Percentiles rank a stretch among this genome's conserved stretches.
phyloP scores from a whole-genome alignment of 2,113 vertebrate species.

The Leptodactylus fuscus region DNA sequence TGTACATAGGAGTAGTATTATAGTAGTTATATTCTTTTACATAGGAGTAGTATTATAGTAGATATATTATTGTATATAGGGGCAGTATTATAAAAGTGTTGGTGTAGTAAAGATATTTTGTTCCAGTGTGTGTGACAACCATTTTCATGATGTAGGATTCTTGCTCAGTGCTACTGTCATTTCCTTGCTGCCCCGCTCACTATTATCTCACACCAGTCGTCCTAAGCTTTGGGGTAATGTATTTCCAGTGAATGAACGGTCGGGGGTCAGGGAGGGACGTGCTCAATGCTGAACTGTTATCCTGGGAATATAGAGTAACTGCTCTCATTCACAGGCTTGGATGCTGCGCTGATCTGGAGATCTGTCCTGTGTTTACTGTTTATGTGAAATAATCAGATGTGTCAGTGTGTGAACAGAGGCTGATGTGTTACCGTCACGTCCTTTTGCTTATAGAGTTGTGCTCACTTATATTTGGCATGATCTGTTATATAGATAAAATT shows the following conservation, averaged over 20 bases:
- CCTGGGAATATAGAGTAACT: background rate
- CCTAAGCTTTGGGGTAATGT: background rate
- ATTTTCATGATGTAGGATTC: background rate
- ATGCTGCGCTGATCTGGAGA: background rate
- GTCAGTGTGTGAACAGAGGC: constrained; percentile 58
- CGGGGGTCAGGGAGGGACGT: background rate
- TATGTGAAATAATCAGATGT: background rate
- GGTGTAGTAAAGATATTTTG: no score
- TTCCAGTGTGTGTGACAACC: no score
- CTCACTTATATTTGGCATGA: background rate
- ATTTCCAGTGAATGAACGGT: background rate
- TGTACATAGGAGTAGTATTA: background rate
- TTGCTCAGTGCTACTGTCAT: background rate
- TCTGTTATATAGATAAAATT: background rate
- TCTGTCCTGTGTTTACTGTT: background rate
- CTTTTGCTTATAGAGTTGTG: background rate
- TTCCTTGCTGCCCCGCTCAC: no score
- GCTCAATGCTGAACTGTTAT: background rate
- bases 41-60: constrained; percentile 2
- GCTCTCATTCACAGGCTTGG: background rate
- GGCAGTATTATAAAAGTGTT: constrained; percentile 1
- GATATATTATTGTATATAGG: background rate
- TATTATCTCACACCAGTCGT: background rate
- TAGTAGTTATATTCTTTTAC: constrained; percentile 8
- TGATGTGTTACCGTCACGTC: constrained; percentile 61